Conservation (phyloP, 1,140 invertebrate species). For the Neoseiulus cucumeris region DNA sequence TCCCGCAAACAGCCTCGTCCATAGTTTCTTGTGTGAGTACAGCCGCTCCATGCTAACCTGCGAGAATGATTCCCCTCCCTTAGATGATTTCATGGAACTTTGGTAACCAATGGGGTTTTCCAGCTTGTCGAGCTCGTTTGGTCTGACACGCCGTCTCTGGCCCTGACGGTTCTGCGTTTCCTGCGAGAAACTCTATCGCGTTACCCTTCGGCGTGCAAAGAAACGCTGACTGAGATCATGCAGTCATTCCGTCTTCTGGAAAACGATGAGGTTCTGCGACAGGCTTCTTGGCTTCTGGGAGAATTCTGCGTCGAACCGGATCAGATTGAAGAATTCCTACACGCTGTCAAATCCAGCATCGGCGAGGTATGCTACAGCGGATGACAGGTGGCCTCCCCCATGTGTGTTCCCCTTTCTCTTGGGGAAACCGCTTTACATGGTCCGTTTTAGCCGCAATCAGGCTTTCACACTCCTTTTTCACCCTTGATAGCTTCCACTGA, state of each 20-base stretch:
- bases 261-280: constrained; percentile 45
- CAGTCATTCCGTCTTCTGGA: neutral
- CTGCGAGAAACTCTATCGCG: neutral
- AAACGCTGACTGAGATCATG: neutral
- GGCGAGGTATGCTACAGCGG: constrained; percentile 37
- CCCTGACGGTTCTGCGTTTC: neutral
- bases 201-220: neutral
- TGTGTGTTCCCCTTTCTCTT: no score
- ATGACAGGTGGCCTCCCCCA: no score
- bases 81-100: no score
- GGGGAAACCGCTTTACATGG: no score
- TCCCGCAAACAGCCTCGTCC: neutral
- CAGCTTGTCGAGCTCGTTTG: neutral
- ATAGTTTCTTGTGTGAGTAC: no score
- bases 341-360: constrained; percentile 47
- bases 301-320: constrained; percentile 56
- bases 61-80: no score
- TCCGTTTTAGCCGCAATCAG: no score
- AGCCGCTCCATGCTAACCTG: no score
- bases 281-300: constrained; percentile 88
- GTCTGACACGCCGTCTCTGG: neutral
- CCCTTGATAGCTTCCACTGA: no score
- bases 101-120: neutral
- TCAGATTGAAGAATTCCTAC: constrained; percentile 58
- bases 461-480: no score